Percentiles rank a stretch among this genome's conserved stretches.
Conservation (phyloP, 2,113 vertebrate species). For the Ceyx margarethae region DNA sequence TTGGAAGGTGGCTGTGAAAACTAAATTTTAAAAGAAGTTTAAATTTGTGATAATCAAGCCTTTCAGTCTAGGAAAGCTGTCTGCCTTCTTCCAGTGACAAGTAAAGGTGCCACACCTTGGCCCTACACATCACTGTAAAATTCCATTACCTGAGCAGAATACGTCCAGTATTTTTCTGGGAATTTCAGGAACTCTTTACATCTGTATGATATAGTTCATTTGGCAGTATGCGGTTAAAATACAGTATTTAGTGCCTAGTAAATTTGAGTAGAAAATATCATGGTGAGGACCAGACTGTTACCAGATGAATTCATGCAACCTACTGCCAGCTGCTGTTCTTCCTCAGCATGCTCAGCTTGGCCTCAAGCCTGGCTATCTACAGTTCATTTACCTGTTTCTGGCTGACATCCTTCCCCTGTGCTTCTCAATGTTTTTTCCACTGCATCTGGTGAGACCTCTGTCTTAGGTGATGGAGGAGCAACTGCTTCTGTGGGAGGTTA, state of each 20-base stretch:
- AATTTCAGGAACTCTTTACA: background rate
- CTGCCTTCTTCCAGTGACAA: background rate
- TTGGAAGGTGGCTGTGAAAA: background rate
- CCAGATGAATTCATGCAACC: background rate
- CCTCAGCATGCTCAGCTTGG: background rate
- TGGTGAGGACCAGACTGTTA: background rate
- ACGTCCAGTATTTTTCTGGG: background rate
- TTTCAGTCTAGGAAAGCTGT: background rate
- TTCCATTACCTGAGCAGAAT: background rate
- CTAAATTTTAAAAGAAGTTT: background rate
- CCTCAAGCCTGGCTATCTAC: background rate
- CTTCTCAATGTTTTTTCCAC: background rate
- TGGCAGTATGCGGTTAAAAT: background rate
- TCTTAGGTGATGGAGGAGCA: background rate
- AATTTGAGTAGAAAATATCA: background rate
- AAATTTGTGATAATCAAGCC: background rate
- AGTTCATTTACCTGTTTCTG: background rate
- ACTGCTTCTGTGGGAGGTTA: background rate
- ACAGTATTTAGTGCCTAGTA: background rate
- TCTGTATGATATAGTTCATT: background rate
- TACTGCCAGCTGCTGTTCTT: background rate
- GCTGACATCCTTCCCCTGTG: fast-evolving
- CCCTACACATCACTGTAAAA: background rate
- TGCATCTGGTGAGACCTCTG: fast-evolving
- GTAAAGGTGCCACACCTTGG: background rate